Conservation (phyloP, 2,113 vertebrate species). For the Pao palembangensis region DNA sequence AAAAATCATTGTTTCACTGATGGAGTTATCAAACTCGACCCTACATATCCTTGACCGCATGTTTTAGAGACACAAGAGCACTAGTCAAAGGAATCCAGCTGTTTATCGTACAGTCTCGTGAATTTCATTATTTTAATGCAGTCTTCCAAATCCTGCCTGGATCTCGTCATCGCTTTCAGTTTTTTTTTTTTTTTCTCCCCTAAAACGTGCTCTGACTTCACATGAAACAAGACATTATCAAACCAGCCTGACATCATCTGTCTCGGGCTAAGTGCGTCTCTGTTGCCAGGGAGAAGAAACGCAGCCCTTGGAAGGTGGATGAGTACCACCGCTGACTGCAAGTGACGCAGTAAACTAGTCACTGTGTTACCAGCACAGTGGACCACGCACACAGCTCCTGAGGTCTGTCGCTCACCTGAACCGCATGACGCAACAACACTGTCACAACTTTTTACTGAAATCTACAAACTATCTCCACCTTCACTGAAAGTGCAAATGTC, state of each 20-base stretch:
- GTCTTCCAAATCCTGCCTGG: constrained; percentile 1
- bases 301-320: constrained; percentile 39
- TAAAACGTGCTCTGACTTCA: constrained; percentile 12
- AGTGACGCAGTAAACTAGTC: constrained; percentile 51
- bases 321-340: constrained; percentile 41
- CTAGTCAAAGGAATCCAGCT: too few species aligned
- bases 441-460: too few species aligned
- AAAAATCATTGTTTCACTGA: constrained; percentile 9
- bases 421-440: too few species aligned
- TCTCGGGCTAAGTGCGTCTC: constrained; percentile 25
- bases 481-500: too few species aligned
- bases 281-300: constrained; percentile 58
- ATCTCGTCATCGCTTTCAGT: constrained; percentile 4
- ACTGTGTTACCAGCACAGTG: constrained; percentile 25
- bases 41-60: too few species aligned
- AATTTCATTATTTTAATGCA: constrained; percentile 4
- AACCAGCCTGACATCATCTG: constrained; percentile 44
- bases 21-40: neutral
- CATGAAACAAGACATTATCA: constrained; percentile 35
- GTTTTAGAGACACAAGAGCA: too few species aligned
- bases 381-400: constrained; percentile 18
- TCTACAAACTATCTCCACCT: too few species aligned
- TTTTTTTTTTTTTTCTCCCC: neutral
- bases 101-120: too few species aligned
- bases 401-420: constrained; percentile 14